Evolutionary conservation across 1,140 invertebrate species (phyloP).

Genomic region (Calliphora vicina): DNA sequence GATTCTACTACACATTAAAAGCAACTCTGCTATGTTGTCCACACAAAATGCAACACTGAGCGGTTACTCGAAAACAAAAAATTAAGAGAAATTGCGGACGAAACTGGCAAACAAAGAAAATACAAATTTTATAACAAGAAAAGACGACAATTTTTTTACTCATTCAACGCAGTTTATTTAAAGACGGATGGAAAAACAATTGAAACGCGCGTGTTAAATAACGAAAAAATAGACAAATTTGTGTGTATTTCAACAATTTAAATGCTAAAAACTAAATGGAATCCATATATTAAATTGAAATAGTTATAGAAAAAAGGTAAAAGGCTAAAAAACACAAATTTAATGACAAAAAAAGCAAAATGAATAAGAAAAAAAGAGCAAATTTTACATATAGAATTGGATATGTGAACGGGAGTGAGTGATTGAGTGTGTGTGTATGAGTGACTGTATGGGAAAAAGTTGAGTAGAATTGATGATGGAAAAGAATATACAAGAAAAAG

Average conservation of each 20-base stretch:
- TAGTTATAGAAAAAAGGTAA: neutral
- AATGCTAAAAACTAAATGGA: neutral
- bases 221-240: neutral
- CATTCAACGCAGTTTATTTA: neutral
- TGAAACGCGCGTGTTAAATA: conserved; percentile 26
- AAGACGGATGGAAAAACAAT: conserved; percentile 12
- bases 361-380: neutral
- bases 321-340: neutral
- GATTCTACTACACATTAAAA: too few relatives aligned
- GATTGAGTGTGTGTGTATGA: neutral
- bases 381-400: neutral
- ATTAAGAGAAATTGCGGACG: conserved; percentile 1
- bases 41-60: neutral
- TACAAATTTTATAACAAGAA: conserved; percentile 11
- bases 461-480: neutral
- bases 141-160: neutral
- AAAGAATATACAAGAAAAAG: neutral
- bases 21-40: neutral
- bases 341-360: neutral
- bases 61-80: neutral
- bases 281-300: neutral
- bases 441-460: neutral
- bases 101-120: conserved; percentile 22
- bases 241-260: neutral
- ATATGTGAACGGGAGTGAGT: neutral